Conservation (phyloP, 2,113 vertebrate genomes). For the Heterotilapia buettikoferi region DNA sequence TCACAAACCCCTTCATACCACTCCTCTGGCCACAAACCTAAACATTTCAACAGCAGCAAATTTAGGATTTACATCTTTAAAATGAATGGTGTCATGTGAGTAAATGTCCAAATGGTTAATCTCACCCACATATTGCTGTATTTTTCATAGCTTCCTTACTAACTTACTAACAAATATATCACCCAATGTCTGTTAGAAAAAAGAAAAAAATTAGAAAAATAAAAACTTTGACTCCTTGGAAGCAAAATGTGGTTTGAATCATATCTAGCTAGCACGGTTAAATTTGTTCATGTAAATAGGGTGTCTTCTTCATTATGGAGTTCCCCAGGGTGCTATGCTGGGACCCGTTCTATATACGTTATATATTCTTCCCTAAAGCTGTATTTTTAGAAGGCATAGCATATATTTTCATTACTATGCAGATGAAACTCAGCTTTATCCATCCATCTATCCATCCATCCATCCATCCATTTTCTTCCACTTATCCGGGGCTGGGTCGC, state of each 20-base stretch:
- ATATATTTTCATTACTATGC: not conserved
- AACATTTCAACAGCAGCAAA: not conserved
- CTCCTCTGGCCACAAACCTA: constrained; percentile 97
- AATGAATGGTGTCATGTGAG: not conserved
- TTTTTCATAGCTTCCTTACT: not conserved
- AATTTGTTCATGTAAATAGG: not conserved
- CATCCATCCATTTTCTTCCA: not conserved
- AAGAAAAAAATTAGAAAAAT: not conserved
- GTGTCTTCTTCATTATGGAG: not conserved
- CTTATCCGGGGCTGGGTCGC: not conserved
- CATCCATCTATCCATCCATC: not conserved
- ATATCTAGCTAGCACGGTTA: not conserved
- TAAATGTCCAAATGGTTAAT: not conserved
- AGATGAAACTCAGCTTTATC: not conserved
- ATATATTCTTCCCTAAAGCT: not conserved
- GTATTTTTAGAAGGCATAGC: not conserved
- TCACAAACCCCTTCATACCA: constrained; percentile 99
- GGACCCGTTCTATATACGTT: not conserved
- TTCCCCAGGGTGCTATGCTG: not conserved
- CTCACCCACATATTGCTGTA: not conserved
- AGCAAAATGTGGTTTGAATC: not conserved
- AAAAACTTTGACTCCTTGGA: not conserved
- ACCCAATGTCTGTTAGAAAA: not conserved
- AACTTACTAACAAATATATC: not conserved
- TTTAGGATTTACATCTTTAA: not conserved